These are phyloP conservation scores for Promerops cafer DNA, from an alignment of 2,113 vertebrate genomes.

Conservation along the genomic window DNA sequence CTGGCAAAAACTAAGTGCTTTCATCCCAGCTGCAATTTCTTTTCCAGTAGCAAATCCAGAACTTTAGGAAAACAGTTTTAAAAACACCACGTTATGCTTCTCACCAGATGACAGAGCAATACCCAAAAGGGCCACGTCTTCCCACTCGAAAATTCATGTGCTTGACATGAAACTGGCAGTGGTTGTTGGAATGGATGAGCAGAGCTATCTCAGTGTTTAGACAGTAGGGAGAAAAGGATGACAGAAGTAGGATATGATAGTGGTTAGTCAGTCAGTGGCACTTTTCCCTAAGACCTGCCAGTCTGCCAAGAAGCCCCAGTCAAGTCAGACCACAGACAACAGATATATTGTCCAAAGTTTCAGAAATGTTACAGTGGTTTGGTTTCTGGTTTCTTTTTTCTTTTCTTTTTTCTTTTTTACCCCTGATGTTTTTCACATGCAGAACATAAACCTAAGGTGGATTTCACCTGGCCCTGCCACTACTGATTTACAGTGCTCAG, in stretches of 20 bases:
- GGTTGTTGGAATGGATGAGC: not conserved
- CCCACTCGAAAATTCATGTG: not conserved
- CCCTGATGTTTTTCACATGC: not conserved
- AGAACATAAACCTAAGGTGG: not conserved
- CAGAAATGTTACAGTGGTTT: not conserved
- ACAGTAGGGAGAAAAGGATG: not conserved
- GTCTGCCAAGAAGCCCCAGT: not conserved
- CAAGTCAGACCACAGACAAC: not conserved
- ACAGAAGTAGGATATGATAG: not conserved
- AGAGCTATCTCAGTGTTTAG: not conserved
- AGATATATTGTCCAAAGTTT: not conserved
- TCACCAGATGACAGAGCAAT: not conserved
- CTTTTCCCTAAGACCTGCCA: not conserved
- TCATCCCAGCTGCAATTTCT: not conserved
- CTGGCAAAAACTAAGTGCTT: not conserved
- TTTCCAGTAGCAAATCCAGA: not conserved
- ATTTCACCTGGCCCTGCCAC: not conserved
- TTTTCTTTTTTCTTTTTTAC: not conserved
- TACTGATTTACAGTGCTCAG: not conserved
- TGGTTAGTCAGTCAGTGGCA: not conserved
- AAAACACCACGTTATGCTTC: not conserved
- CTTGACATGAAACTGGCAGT: not conserved
- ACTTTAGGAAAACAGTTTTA: not conserved
- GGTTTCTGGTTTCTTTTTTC: not conserved
- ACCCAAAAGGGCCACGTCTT: not conserved